Evolutionary conservation across 2,888 invertebrate species (phyloP).

Genomic region (Orthosia gracilis): DNA sequence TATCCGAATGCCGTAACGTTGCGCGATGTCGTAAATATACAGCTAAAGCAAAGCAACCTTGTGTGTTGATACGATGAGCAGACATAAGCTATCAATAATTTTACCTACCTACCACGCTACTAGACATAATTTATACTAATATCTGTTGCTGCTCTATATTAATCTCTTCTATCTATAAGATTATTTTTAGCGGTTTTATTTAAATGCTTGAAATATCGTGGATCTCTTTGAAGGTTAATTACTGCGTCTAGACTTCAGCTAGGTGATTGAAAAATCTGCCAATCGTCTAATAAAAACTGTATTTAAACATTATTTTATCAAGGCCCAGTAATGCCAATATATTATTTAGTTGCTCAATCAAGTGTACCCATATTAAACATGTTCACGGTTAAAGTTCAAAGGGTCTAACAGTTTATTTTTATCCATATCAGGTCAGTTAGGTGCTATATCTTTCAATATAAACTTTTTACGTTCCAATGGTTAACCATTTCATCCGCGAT

Average conservation of each 20-base stretch:
- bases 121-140: conserved; percentile 27
- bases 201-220: conserved; percentile 19
- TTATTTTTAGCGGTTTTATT: conserved; percentile 37
- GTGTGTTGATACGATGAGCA: conserved; percentile 41
- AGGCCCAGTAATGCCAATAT: conserved; percentile 7
- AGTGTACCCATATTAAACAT: conserved; percentile 18
- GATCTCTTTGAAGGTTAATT: conserved; percentile 49
- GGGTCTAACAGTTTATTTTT: conserved; percentile 48
- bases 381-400: conserved; percentile 48
- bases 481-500: conserved; percentile 55
- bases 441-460: conserved; percentile 24
- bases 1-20: conserved; percentile 61
- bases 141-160: conserved; percentile 5
- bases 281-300: conserved; percentile 19
- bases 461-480: conserved; percentile 60
- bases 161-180: conserved; percentile 3
- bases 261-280: conserved; percentile 42
- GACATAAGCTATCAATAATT: conserved; percentile 44
- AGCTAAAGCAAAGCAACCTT: conserved; percentile 37
- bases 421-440: conserved; percentile 42
- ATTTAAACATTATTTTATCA: conserved; percentile 9
- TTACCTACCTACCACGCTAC: conserved; percentile 12
- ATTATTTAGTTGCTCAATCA: conserved; percentile 11
- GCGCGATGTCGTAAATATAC: conserved; percentile 67
- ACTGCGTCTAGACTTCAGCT: conserved; percentile 16